A percentile compares a stretch with the other conserved stretches of the same genome.
These are phyloP conservation scores for Edolisoma coerulescens DNA, from an alignment of 2,113 vertebrate genomes.

Conservation along the genomic window DNA sequence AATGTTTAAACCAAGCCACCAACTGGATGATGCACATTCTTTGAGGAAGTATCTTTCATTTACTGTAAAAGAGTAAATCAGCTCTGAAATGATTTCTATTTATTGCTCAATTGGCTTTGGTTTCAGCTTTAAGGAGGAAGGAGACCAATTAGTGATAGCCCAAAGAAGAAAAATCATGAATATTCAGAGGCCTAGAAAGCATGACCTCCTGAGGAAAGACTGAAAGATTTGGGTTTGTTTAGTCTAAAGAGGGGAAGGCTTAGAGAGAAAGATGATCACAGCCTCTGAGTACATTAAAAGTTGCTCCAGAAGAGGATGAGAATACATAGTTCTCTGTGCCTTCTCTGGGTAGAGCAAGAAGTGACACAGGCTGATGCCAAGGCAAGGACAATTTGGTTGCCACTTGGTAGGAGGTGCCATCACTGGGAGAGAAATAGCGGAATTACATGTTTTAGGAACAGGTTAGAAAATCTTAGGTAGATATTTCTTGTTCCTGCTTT, in stretches of 20 bases:
- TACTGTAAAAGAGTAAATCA: background rate
- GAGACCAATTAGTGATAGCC: conserved; percentile 17
- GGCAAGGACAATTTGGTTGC: background rate
- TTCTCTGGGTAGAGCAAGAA: background rate
- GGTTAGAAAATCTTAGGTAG: background rate
- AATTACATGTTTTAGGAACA: background rate
- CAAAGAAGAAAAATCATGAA: conserved; percentile 37
- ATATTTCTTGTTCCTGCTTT: background rate
- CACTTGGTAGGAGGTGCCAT: background rate
- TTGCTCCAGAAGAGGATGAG: background rate
- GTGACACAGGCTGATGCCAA: accelerated
- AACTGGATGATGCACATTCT: background rate
- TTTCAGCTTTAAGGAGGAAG: background rate
- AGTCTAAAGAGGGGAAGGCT: background rate
- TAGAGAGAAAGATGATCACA: background rate
- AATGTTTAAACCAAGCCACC: background rate
- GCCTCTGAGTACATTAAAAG: background rate
- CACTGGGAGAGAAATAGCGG: accelerated
- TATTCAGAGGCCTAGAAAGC: conserved; percentile 31
- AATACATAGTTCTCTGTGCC: background rate
- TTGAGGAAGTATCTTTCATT: background rate
- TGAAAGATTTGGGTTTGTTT: background rate
- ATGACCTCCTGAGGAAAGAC: conserved; percentile 12
- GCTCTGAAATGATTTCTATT: background rate
- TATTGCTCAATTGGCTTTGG: background rate